These are phyloP conservation scores for Achlya flavicornis DNA, from an alignment of 2,888 invertebrate genomes.

Conservation along the genomic window DNA sequence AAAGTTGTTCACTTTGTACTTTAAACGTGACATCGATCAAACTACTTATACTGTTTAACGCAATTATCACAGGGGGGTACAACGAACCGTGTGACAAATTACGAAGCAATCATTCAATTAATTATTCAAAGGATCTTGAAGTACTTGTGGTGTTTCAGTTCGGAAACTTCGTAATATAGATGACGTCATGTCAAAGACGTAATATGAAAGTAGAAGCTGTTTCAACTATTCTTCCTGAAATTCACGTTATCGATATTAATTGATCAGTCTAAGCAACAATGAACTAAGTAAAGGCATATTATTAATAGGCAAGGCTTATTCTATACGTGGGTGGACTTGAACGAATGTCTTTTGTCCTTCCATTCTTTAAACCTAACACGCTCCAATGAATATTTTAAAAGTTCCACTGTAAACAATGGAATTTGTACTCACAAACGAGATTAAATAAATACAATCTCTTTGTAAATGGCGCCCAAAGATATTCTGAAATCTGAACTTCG, in stretches of 20 bases:
- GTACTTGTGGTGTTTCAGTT: conserved; percentile 1
- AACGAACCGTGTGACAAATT: background rate
- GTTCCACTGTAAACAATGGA: conserved; percentile 12
- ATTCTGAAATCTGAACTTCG: conserved; percentile 20
- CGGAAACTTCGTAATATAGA: background rate
- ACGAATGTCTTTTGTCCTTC: conserved; percentile 5
- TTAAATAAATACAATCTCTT: conserved; percentile 14
- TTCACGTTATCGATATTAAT: background rate
- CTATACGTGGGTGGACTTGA: background rate
- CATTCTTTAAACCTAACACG: conserved; percentile 15
- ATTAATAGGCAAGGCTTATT: background rate
- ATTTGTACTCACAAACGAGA: conserved; percentile 9
- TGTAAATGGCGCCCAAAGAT: conserved; percentile 16
- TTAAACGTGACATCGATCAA: background rate
- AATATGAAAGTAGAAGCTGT: background rate
- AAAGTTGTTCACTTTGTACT: background rate
- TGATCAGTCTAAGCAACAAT: background rate
- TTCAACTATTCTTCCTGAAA: background rate
- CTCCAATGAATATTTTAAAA: conserved; percentile 32
- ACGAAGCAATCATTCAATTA: background rate
- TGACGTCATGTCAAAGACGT: background rate
- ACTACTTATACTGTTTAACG: background rate
- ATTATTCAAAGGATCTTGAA: background rate
- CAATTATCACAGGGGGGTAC: background rate
- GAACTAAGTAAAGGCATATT: conserved; percentile 1